Base-by-base conservation (phyloP, 2,888 invertebrate species). In the Amiota communis region DNA sequence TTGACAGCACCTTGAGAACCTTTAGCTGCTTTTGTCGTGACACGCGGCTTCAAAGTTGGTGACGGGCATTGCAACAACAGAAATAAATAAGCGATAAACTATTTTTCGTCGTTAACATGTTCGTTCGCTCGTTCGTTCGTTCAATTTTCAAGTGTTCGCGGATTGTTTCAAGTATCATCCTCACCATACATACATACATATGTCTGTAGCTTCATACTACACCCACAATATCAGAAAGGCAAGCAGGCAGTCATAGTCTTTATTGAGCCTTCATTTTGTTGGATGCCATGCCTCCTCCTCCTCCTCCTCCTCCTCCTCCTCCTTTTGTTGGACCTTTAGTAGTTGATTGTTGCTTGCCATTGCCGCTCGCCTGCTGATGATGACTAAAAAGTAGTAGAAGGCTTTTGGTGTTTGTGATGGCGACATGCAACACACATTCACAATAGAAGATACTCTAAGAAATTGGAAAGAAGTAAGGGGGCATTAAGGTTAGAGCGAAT, bases 91-190 rank as follows among this genome's bases (percentile, higher is more conserved):
- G 82, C 82, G 80, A 80, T 83, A 77, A 83, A 82, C 83, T 82
- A 82, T 82, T 83, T 83, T 80, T 76, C 80, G 76, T 83, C 82
- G 82, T 82, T 82, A 83, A 81, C 83, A 81, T 82, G 82, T 80
- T 83, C 83, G 80, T 80, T 80, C 79, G 73, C 83, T 80, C 77
- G 82, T 80, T 83, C 83, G 80, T 80, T 80, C 79, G 73, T 82
- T 80, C 77, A 82, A 83, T 82, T 83, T 77, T 36, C 36, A 36
- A 36, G 36, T 36, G 36, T 36, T 36, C 36, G 36, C 36, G 36
- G 36, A 36, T 36, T 36, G 36, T 36, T 36, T 36, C 36, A 36
- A 36, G 36, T 36, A 36, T 36, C 36, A 36, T 36, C 36, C 36
- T 36, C 36, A 23, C 53, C 73, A 57, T n/a, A n/a, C n/a, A n/a